These are phyloP conservation scores for Aurelia sp. DNA, from an alignment of 30 jellyfish, hydroid and myxozoan species.

Conservation along the genomic window DNA sequence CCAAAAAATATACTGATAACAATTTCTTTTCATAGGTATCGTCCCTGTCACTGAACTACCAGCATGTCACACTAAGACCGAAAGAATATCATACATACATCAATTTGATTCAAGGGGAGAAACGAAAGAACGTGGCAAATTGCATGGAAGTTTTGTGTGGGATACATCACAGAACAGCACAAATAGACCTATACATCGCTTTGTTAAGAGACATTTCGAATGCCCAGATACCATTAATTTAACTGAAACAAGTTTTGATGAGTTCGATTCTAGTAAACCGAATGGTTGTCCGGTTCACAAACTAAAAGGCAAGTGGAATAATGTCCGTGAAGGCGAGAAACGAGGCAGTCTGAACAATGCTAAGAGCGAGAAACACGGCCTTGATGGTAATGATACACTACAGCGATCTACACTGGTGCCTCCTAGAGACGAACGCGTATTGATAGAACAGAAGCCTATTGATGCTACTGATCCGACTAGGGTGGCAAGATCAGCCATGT, in stretches of 20 bases:
- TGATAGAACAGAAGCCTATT: too few species aligned
- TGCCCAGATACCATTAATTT: neutral
- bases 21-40: constrained; percentile 11
- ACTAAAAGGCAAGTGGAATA: neutral
- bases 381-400: too few species aligned
- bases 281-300: neutral
- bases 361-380: too few species aligned
- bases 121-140: constrained; percentile 73
- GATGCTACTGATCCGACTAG: too few species aligned
- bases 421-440: too few species aligned
- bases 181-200: constrained; percentile 10
- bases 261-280: neutral
- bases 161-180: constrained; percentile 30
- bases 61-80: constrained; percentile 25
- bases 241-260: neutral
- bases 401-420: too few species aligned
- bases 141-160: constrained; percentile 89
- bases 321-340: too few species aligned
- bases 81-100: constrained; percentile 73
- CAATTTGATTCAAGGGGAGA: constrained; percentile 74
- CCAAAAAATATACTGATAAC: too few species aligned
- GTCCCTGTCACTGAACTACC: constrained; percentile 65
- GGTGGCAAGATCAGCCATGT: too few species aligned
- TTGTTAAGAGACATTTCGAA: constrained; percentile 37
- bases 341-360: too few species aligned